phyloP scores from a whole-genome alignment of 2,888 invertebrate species.

The Aphidius colemani region DNA sequence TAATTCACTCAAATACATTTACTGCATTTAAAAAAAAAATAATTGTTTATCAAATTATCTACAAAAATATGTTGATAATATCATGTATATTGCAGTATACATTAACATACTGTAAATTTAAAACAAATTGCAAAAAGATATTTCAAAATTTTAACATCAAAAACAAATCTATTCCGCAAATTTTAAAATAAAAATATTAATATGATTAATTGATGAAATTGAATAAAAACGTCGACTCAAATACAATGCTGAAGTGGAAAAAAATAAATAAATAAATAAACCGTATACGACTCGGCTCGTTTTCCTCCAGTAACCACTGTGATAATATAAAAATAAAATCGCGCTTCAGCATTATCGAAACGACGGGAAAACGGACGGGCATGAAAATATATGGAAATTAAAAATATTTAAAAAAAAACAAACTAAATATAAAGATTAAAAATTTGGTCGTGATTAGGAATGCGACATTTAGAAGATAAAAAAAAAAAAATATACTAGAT shows the following conservation, averaged over 20 bases:
- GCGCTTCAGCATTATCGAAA: conserved; percentile 27
- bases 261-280: conserved; percentile 30
- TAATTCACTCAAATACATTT: too few relatives aligned
- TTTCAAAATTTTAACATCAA: conserved; percentile 13
- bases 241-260: conserved; percentile 12
- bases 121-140: not conserved
- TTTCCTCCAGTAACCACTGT: conserved; percentile 51
- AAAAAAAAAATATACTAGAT: not conserved
- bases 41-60: not conserved
- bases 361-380: conserved; percentile 19
- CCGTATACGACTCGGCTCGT: conserved; percentile 44
- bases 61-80: too few relatives aligned
- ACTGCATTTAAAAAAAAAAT: not conserved
- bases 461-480: conserved; percentile 6
- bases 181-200: conserved; percentile 14
- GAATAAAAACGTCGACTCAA: conserved; percentile 5
- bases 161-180: conserved; percentile 15
- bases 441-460: conserved; percentile 18
- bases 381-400: conserved; percentile 21
- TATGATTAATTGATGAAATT: not conserved
- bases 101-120: too few relatives aligned
- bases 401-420: conserved; percentile 3
- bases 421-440: conserved; percentile 6
- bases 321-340: conserved; percentile 41
- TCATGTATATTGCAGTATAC: too few relatives aligned